Evolutionary conservation across 92 coral and sea anemone genomes (phyloP).

Genomic region (Umimayanthus chanpuru): DNA sequence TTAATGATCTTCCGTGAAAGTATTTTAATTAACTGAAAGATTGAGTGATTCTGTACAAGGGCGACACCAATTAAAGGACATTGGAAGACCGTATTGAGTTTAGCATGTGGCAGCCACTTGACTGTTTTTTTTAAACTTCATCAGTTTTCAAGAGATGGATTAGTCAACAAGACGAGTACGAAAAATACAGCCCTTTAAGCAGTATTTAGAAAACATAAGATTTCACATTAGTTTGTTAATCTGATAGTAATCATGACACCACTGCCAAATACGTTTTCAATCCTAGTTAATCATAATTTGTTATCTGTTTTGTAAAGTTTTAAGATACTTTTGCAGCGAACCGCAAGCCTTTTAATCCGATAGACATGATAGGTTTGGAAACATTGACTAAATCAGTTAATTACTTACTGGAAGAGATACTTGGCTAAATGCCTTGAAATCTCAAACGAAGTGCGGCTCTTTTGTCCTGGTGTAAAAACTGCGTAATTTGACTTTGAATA

Average conservation of each 20-base stretch:
- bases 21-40: constrained; percentile 20
- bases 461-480: background rate
- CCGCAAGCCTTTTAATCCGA: background rate
- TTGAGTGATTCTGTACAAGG: background rate
- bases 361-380: background rate
- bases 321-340: background rate
- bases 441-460: background rate
- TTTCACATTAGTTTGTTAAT: background rate
- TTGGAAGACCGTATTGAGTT: background rate
- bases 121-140: constrained; percentile 3
- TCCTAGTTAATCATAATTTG: background rate
- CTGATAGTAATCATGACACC: background rate
- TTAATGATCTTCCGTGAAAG: background rate
- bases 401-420: background rate
- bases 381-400: background rate
- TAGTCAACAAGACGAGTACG: background rate
- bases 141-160: constrained; percentile 22
- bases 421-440: background rate
- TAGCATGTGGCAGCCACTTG: background rate
- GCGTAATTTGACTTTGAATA: background rate
- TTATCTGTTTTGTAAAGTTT: background rate
- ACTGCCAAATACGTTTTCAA: background rate
- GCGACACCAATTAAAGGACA: background rate
- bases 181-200: background rate
- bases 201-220: background rate